Evolutionary conservation across 2,888 invertebrate genomes (phyloP), one percentile per base, ranked within the genome.

Genomic region (Apamea monoglypha): DNA sequence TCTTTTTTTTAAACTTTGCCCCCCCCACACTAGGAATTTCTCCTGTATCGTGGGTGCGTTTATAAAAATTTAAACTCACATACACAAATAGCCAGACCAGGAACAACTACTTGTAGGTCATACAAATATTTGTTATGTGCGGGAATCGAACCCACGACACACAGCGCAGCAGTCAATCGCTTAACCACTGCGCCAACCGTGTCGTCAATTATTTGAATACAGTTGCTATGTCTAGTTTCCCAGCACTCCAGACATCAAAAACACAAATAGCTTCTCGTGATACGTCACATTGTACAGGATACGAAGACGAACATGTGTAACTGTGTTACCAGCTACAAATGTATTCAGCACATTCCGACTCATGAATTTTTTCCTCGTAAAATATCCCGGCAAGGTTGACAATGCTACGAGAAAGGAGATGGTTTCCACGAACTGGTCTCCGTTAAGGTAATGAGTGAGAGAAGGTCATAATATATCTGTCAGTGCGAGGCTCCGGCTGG

Each of bases 341-440:
- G 88, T 91, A 92, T 92, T 91, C 91, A 88, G 90, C 88, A 88
- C 91, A 89, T 90, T 90, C 90, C 89, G 86, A 88, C 92, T 93
- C 93, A 91, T 92, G 92, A 92, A 92, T 92, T 92, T 91, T 92
- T 92, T 92, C 91, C 89, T 88, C 89, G 93, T 92, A 92, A 92
- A 92, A 90, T 90, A 90, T 89, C 92, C 90, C 89, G 86, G 89
- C 92, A 91, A 92, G 92, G 92, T 92, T 93, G 92, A 92, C 92
- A 92, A 92, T 91, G 92, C 89, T 90, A 92, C 92, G 90, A 91
- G 93, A 92, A 92, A 92, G 92, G 91, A 90, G 90, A 90, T 81
- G 89, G 88, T 84, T 93, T 92, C 92, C 89, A 80, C 89, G 92
- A 93, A 92, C 87, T 85, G 84, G 80, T 83, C 88, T 91, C 90